Evolutionary conservation across 2,888 invertebrate species (phyloP), one percentile per base, ranked within the genome.

Genomic region (Itoplectis maculator): DNA sequence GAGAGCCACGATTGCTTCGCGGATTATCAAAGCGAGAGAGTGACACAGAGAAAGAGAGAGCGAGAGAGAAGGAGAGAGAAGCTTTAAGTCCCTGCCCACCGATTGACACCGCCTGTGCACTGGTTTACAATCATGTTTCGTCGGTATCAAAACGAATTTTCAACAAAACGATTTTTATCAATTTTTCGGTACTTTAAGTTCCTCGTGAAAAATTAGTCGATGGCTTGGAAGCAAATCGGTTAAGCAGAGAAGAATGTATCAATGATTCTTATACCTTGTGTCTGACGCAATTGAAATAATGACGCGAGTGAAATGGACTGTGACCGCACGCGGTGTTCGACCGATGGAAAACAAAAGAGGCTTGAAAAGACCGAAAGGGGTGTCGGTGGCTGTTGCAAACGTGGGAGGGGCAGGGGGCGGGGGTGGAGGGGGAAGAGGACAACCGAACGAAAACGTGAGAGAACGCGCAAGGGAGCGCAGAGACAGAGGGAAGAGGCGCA

Each of bases 281-380:
- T 79, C 85, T 86, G 86, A 88, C 87, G 86, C 82, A 89, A 90
- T 89, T 90, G 87, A 88, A 89, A 90, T 89, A 89, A 89, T 15
- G 59, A 61, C 23, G 85, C 54, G 86, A 88, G 88, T 89, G 86
- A 89, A 89, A 89, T 89, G 88, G 90, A 88, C 88, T 87, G 91
- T 89, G 88, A 90, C 89, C 88, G 90, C 91, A 91, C 88, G 89
- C 85, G 86, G 88, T 88, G 88, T 87, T 89, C 87, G 85, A 82
- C 82, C 79, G 89, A 89, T 89, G 87, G 86, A 87, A 90, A 91
- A 90, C 90, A 90, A 91, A 90, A 68, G 86, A 85, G 86, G 77
- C 84, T 81, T 63, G 76, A 70, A 81, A 73, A 69, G 76, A 69
- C 61, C 37, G 65, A 66, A 61, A 69, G 74, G 65, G 82, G 69